Conservation (phyloP, 2,888 invertebrate species). For the Tachina fera region DNA sequence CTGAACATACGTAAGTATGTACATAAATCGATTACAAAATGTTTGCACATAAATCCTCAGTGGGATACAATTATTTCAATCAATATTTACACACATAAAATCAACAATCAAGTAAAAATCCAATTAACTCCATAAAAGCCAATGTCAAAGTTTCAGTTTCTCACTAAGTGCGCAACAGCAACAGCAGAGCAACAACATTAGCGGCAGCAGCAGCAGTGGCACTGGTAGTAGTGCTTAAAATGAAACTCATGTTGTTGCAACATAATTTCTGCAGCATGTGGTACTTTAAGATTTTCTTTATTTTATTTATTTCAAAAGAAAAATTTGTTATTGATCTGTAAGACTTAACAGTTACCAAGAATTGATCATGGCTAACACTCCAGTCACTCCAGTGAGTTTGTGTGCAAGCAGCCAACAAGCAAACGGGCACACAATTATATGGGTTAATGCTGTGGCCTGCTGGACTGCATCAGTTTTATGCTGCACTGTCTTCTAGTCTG, state of each 20-base stretch:
- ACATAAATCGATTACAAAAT: constrained; percentile 69
- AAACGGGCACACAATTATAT: constrained; percentile 43
- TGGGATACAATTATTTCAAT: constrained; percentile 70
- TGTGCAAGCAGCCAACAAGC: constrained; percentile 47
- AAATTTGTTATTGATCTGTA: constrained; percentile 71
- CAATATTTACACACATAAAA: constrained; percentile 74
- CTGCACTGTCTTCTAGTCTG: constrained; percentile 32
- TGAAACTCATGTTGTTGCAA: constrained; percentile 69
- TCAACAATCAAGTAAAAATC: constrained; percentile 76
- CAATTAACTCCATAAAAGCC: constrained; percentile 81
- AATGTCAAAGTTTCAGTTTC: constrained; percentile 67
- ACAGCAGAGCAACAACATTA: not conserved
- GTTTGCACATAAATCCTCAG: constrained; percentile 69
- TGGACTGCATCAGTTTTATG: constrained; percentile 55
- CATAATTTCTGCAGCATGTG: constrained; percentile 67
- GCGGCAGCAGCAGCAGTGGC: constrained; percentile 20
- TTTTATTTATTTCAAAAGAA: constrained; percentile 23
- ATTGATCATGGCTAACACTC: constrained; percentile 66
- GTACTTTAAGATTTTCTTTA: constrained; percentile 12
- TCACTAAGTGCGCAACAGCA: constrained; percentile 42
- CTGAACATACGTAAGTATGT: not conserved
- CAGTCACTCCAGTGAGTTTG: constrained; percentile 60
- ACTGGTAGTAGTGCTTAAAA: constrained; percentile 16
- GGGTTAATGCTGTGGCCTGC: constrained; percentile 51
- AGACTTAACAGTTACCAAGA: constrained; percentile 69